Base-by-base conservation (phyloP, 1,140 invertebrate species). In the Camponotus vicinus region DNA sequence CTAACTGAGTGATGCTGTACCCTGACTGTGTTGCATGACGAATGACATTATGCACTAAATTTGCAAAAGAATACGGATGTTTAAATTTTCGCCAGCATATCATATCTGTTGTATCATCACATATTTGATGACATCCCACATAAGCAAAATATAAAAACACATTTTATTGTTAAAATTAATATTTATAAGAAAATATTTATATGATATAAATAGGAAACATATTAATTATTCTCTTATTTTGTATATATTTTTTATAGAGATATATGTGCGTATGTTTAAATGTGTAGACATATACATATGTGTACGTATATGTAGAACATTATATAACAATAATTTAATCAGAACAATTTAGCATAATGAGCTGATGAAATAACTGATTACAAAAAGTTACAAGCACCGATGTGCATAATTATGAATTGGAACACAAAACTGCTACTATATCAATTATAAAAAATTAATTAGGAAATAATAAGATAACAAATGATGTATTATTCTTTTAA, bases 11-110 rank as follows among this genome's bases (percentile, higher is more conserved):
- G 67, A 82, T 61, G 79, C 66, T 82, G 55, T 52, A 15, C 13
- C 40, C 18, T 73, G 69, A 83, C 3, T 83, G 69, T 83, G 57
- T 83, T 83, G 79, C 79, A 83, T 83, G 79, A 75, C 40, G 69
- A 83, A 75, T 83, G 69, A 75, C 42, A 79, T 52, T 71, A 55
- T 75, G 69, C 79, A 83, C 45, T 83, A 55, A 83, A 37, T 52
- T 82, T 42, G 79, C 55, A 82, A 73, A 61, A 45, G 34, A 15
- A 80, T 80, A 69, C 63, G 3, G 69, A 61, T 82, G 18, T 82
- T 73, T 73, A 82, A 27, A 27, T 2, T 71, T 45, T 82, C 13
- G 34, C 27, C 37, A 80, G 63, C 77, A 82, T 59, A 42, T 32
- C 37, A 71, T 52, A 52, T 52, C 37, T 37, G 27, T 71, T 42